Conservation (phyloP, 1,140 invertebrate species). For the Bathynomus jamesi region DNA sequence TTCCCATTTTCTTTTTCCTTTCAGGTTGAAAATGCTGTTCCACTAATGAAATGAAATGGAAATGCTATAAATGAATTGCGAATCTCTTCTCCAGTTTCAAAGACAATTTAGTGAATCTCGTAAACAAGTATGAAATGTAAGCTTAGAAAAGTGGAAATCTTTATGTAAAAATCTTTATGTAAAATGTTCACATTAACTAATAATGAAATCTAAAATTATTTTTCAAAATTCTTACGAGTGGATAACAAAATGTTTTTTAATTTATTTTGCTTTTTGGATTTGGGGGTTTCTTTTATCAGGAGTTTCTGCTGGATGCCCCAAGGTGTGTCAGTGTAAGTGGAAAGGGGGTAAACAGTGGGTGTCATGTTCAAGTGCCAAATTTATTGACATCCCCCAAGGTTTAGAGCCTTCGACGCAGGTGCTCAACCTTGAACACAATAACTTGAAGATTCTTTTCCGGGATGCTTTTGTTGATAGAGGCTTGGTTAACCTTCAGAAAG, state of each 20-base stretch:
- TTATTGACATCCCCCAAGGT: conserved; percentile 35
- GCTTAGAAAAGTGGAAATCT: too few relatives aligned
- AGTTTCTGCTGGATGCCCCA: conserved; percentile 53
- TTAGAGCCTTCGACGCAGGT: conserved; percentile 54
- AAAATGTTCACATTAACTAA: too few relatives aligned
- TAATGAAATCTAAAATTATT: conserved; percentile 8
- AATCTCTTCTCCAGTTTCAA: too few relatives aligned
- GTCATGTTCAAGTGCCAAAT: conserved; percentile 65
- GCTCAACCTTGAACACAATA: conserved; percentile 75
- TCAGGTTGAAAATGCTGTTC: too few relatives aligned
- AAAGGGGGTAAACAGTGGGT: conserved; percentile 83
- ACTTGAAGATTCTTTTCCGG: conserved; percentile 66
- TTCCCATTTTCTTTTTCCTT: too few relatives aligned
- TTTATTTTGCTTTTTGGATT: conserved; percentile 10
- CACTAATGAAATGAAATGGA: too few relatives aligned
- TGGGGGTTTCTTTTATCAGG: conserved; percentile 6
- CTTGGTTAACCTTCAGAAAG: conserved; percentile 74
- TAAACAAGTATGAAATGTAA: too few relatives aligned
- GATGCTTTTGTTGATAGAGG: conserved; percentile 70
- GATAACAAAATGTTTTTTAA: conserved; percentile 7
- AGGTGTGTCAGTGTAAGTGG: conserved; percentile 81
- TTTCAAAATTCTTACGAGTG: background rate
- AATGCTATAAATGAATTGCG: too few relatives aligned
- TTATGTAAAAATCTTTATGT: too few relatives aligned
- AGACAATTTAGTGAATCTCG: too few relatives aligned